Evolutionary conservation across 2,888 invertebrate species (phyloP), one percentile per base, ranked within the genome.

Genomic region (Oscheius sp.): DNA sequence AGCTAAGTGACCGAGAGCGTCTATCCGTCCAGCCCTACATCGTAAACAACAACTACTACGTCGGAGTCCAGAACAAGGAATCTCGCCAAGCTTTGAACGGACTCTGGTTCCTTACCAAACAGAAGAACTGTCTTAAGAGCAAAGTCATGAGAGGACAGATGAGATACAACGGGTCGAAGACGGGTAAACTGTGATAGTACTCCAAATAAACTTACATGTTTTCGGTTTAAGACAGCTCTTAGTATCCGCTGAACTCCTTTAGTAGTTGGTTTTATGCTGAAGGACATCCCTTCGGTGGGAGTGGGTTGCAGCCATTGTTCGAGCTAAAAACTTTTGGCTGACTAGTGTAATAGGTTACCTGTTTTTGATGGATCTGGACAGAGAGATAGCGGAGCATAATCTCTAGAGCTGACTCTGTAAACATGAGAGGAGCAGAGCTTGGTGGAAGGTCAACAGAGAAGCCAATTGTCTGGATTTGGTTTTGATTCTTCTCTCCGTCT

Each of bases 1-100:
- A 87, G 65, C 51, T 86, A 66, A 79, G 79, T 58, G 77, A 79
- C 11, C 11, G 62, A 21, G 82, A 86, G 58, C 75, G 86, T 11
- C 47, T 58, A 2, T 70, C 59, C 4, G 50, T 65, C 48, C 53
- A 60, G 1, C 87, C 88, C 5, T 83, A 70, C 57, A 85, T 88
- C 48, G 81, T 87, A 35, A 88, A 88, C 73, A 88, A 88, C 71
- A 88, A 88, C 71, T 88, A 82, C 76, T 86, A 88, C 71, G 79
- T 84, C 33, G 88, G 88, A 51, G 84, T 82, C 1, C 33, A 55
- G 55, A 84, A 85, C 65, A 88, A 88, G 73, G 84, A 80, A 29
- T 79, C 85, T 9, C 75, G 84, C 21, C 87, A 87, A 68, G 85
- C 86, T 3, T 51, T 87, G 66, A 84, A 87, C 70, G 81, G 83